Percentiles rank a stretch among this genome's conserved stretches.
These are phyloP conservation scores for Nibea albiflora DNA, from an alignment of 2,113 vertebrate species.

Conservation along the genomic window DNA sequence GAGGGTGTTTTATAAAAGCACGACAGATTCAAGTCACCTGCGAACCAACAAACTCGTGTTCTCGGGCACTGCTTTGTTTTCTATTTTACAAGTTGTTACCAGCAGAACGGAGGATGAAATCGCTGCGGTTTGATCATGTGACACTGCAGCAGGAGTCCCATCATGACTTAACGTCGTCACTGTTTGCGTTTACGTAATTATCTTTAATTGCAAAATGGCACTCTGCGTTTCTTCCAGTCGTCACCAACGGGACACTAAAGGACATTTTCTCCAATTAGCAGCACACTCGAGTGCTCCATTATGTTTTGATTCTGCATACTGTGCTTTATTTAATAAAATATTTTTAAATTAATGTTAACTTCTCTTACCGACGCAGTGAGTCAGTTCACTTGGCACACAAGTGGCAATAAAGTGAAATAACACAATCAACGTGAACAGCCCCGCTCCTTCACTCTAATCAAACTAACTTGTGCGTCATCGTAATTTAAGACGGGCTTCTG, in stretches of 20 bases:
- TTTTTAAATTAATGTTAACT: conserved; percentile 29
- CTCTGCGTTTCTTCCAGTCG: conserved; percentile 48
- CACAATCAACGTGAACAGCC: background rate
- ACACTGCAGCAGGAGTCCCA: conserved; percentile 8
- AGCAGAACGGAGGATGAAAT: conserved; percentile 18
- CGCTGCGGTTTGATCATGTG: conserved; percentile 27
- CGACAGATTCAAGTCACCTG: too few species aligned
- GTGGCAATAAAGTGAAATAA: background rate
- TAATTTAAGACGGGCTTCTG: background rate
- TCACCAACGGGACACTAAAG: conserved; percentile 33
- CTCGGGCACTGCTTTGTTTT: background rate
- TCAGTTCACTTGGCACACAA: background rate
- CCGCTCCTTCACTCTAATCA: background rate
- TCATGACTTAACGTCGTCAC: conserved; percentile 8
- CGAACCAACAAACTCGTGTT: background rate
- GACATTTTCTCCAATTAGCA: conserved; percentile 53
- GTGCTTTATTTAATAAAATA: conserved; percentile 20
- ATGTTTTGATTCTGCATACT: conserved; percentile 32
- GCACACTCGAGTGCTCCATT: conserved; percentile 27
- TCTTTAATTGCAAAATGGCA: conserved; percentile 56
- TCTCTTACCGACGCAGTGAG: background rate
- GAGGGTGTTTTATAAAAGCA: conserved; percentile 20
- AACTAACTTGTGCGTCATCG: background rate
- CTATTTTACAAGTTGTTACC: background rate
- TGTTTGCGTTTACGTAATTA: conserved; percentile 60